Evolutionary conservation across 2,888 invertebrate species (phyloP).

Genomic region (Acrocyrtus sp.): DNA sequence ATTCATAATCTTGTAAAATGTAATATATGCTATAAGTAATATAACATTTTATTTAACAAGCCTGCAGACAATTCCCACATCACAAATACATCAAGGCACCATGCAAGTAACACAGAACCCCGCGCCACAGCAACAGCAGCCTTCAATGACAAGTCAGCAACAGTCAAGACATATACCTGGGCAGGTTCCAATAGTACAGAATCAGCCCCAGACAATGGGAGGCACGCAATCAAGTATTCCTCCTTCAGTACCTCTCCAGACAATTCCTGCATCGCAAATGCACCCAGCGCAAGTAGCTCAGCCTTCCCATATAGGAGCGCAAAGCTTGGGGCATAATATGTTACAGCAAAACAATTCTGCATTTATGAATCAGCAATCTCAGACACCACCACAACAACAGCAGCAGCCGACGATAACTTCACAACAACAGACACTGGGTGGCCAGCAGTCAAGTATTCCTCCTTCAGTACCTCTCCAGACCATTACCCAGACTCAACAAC

Average conservation of each 20-base stretch:
- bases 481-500: constrained; percentile 35
- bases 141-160: constrained; percentile 32
- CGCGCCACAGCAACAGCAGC: no score
- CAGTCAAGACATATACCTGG: constrained; percentile 22
- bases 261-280: constrained; percentile 35
- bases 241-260: constrained; percentile 42
- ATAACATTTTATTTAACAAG: no score
- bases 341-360: constrained; percentile 54
- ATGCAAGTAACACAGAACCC: no score
- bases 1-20: no score
- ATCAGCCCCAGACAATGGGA: constrained; percentile 37
- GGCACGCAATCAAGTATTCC: constrained; percentile 39
- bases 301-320: constrained; percentile 59
- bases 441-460: constrained; percentile 39
- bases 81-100: constrained; percentile 48
- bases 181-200: constrained; percentile 45
- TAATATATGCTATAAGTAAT: no score
- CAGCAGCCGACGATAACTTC: constrained; percentile 41
- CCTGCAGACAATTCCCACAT: constrained; percentile 37
- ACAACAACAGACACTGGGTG: constrained; percentile 22
- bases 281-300: constrained; percentile 44
- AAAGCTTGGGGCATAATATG: constrained; percentile 58
- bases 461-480: constrained; percentile 43
- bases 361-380: constrained; percentile 65
- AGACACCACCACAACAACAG: constrained; percentile 44